A percentile compares a stretch with the other conserved stretches of the same genome.
phyloP scores from a whole-genome alignment of 2,113 vertebrate genomes.

The Corythaeola cristata region DNA sequence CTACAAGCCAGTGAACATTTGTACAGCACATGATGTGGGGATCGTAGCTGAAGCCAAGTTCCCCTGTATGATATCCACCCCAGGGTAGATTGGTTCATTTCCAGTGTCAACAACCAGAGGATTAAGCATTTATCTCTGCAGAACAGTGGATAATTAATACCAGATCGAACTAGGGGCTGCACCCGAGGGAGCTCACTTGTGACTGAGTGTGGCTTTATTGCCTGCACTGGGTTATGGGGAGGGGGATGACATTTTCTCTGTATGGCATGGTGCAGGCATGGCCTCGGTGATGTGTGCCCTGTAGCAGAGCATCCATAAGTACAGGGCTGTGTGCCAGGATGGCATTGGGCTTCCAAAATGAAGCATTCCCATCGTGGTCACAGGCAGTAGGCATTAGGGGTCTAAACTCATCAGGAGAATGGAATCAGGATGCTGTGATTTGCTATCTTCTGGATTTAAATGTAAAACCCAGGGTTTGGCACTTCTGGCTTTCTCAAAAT shows the following conservation, averaged over 20 bases:
- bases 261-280: not conserved
- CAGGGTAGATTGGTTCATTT: conserved; percentile 47
- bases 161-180: conserved; percentile 27
- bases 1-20: conserved; percentile 50
- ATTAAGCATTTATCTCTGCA: conserved; percentile 70
- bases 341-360: not conserved
- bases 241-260: not conserved
- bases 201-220: not conserved
- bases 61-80: conserved; percentile 44
- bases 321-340: not conserved
- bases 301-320: not conserved
- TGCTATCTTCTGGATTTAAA: not conserved
- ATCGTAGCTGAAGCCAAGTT: conserved; percentile 43
- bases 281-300: not conserved
- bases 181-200: not conserved
- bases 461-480: conserved; percentile 25
- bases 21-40: conserved; percentile 33
- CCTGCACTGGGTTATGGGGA: not conserved
- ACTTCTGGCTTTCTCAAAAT: not conserved
- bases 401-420: not conserved
- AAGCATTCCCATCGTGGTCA: accelerated
- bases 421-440: not conserved
- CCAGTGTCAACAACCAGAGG: conserved; percentile 71
- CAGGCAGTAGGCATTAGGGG: accelerated
- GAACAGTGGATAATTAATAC: conserved; percentile 63